Percentiles rank a stretch among this genome's conserved stretches.
Evolutionary conservation across 2,113 vertebrate genomes (phyloP).

Genomic region (Eretmochelys imbricata): DNA sequence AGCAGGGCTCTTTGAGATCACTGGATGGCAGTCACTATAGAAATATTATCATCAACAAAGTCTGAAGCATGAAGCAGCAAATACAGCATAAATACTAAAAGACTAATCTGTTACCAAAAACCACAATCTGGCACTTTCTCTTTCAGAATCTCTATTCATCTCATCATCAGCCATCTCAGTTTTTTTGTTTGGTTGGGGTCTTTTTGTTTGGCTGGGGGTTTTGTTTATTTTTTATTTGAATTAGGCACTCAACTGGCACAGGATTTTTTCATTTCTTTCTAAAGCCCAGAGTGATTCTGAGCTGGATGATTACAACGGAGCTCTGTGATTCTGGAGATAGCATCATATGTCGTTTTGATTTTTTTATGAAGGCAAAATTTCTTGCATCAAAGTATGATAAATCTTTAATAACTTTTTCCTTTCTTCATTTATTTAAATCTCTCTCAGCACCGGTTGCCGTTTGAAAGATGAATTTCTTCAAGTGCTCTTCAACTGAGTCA

Average conservation of each 20-base stretch:
- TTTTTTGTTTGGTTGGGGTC: too few relatives aligned
- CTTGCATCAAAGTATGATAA: not conserved
- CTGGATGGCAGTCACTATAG: not conserved
- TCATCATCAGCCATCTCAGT: not conserved
- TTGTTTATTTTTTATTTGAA: not conserved
- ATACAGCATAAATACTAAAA: not conserved
- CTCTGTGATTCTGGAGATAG: not conserved
- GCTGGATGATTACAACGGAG: not conserved
- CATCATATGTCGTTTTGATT: not conserved
- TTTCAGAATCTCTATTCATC: not conserved
- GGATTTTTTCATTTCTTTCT: not conserved
- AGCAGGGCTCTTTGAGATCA: not conserved
- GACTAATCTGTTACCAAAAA: not conserved
- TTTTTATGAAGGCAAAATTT: constrained; percentile 14
- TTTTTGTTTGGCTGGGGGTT: not conserved
- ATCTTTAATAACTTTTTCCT: constrained; percentile 8
- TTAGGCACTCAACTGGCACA: not conserved
- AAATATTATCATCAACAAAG: not conserved
- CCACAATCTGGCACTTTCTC: not conserved
- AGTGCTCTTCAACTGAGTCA: not conserved
- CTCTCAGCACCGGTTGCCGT: not conserved
- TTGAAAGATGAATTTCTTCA: not conserved
- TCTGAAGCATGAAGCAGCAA: not conserved
- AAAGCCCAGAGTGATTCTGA: not conserved
- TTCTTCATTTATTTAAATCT: not conserved